These are phyloP conservation scores for Macrosoma leucophasiata DNA, from an alignment of 2,888 invertebrate species.

Conservation along the genomic window DNA sequence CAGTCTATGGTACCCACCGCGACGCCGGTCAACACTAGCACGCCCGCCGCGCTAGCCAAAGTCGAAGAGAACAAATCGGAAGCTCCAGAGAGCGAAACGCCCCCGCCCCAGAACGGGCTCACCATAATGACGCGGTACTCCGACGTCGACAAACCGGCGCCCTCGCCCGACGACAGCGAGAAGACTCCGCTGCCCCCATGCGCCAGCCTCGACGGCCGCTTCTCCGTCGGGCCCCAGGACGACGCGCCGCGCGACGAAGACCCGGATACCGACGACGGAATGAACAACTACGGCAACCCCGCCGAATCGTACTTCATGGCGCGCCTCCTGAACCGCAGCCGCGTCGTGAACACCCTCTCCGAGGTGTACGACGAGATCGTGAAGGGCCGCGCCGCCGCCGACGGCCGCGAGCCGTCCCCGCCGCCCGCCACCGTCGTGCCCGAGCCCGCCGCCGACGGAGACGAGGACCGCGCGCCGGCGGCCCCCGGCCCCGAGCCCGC, in stretches of 20 bases:
- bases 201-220: slow-evolving; percentile 48
- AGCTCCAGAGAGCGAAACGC: slow-evolving; percentile 15
- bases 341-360: slow-evolving; percentile 57
- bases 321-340: slow-evolving; percentile 53
- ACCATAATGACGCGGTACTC: slow-evolving; percentile 69
- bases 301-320: slow-evolving; percentile 69
- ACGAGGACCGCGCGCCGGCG: slow-evolving; percentile 20
- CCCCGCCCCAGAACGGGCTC: slow-evolving; percentile 57
- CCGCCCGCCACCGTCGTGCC: slow-evolving; percentile 22
- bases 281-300: slow-evolving; percentile 65
- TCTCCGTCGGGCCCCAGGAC: slow-evolving; percentile 36
- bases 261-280: slow-evolving; percentile 37
- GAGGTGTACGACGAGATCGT: slow-evolving; percentile 59
- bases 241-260: slow-evolving; percentile 29
- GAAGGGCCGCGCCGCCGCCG: slow-evolving; percentile 24
- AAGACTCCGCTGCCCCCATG: slow-evolving; percentile 48
- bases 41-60: slow-evolving; percentile 25
- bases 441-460: slow-evolving; percentile 21
- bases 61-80: slow-evolving; percentile 21
- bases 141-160: slow-evolving; percentile 44
- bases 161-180: slow-evolving; percentile 32
- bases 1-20: slow-evolving; percentile 26
- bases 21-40: slow-evolving; percentile 24
- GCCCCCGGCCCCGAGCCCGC: slow-evolving; percentile 25
- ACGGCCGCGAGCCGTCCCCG: slow-evolving; percentile 27